Evolutionary conservation across 1,140 invertebrate species (phyloP), one percentile per base, ranked within the genome.

Genomic region (Cotesia vestalis): DNA sequence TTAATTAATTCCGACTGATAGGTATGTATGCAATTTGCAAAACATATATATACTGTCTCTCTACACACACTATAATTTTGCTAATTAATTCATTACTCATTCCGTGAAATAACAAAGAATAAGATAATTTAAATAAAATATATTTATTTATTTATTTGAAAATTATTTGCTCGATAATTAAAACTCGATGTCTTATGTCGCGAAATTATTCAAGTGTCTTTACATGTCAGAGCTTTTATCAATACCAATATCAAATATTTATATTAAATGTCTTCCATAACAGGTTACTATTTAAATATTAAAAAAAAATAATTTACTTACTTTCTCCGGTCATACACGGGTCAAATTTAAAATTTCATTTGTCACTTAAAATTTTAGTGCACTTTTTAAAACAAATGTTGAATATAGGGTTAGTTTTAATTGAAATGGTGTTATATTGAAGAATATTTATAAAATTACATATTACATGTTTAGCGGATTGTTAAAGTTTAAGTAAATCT

Each of bases 311-410:
- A 66, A 60, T n/a, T 46, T 60, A 35, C 71, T 55, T 77, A 81
- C 80, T 77, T 81, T 79, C 78, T 72, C 69, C 73, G 76, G 77
- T 76, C 80, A 81, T 80, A 77, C 75, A 76, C 76, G 70, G 20
- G 53, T 67, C 46, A 59, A 69, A n/a, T 76, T 79, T 76, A 77
- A 73, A 77, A 72, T 64, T 64, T 75, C 79, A 81, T 81, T 76
- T 75, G 34, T 59, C 57, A 40, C 52, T 40, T 35, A 1, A 14
- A 35, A 67, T 52, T 12, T 3, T 55, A 2, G 1, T n/a, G 1
- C 17, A 35, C 34, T 46, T 46, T 2, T 46, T 46, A 9, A 46
- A 46, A 46, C 11, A 46, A 46, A 46, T 46, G 0, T 46, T 46
- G 20, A 34, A 3, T 55, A 3, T 55, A 4, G 12, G 46, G 46